These are phyloP conservation scores for Anthopleura xanthogrammica DNA, from an alignment of 92 coral and sea anemone species.

Conservation along the genomic window DNA sequence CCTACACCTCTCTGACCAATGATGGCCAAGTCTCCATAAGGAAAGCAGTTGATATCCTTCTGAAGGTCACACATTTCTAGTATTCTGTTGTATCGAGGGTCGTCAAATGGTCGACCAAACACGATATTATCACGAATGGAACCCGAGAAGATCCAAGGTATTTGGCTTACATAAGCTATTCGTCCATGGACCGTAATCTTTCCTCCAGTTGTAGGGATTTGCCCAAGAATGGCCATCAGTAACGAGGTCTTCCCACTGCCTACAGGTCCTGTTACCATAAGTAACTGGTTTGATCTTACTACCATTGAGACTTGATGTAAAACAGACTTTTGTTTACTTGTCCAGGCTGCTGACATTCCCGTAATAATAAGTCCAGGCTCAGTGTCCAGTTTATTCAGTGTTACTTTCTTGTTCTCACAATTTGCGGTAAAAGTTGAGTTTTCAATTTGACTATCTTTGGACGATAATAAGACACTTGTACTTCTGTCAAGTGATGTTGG, in stretches of 20 bases:
- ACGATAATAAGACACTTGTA: neutral
- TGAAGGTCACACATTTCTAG: neutral
- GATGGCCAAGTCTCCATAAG: neutral
- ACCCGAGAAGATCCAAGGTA: constrained; percentile 3
- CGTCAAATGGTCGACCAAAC: constrained; percentile 1
- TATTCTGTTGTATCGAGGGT: neutral
- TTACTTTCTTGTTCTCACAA: too few species aligned
- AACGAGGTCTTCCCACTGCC: constrained; percentile 6
- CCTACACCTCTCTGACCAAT: constrained; percentile 9
- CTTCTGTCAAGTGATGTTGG: neutral
- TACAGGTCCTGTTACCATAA: neutral
- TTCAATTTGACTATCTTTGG: neutral
- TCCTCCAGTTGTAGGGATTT: neutral
- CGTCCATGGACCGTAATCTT: neutral
- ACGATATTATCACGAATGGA: constrained; percentile 1
- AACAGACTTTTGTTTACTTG: neutral
- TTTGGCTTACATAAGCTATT: neutral
- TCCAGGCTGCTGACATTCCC: neutral
- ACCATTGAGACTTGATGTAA: neutral
- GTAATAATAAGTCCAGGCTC: neutral
- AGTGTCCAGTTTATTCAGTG: neutral
- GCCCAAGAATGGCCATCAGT: neutral
- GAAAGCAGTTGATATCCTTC: neutral
- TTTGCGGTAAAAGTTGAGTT: neutral
- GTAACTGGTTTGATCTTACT: neutral